Percentiles rank a stretch among this genome's conserved stretches.
These are phyloP conservation scores for Micromussa lordhowensis DNA, from an alignment of 92 coral and sea anemone species.

Conservation along the genomic window DNA sequence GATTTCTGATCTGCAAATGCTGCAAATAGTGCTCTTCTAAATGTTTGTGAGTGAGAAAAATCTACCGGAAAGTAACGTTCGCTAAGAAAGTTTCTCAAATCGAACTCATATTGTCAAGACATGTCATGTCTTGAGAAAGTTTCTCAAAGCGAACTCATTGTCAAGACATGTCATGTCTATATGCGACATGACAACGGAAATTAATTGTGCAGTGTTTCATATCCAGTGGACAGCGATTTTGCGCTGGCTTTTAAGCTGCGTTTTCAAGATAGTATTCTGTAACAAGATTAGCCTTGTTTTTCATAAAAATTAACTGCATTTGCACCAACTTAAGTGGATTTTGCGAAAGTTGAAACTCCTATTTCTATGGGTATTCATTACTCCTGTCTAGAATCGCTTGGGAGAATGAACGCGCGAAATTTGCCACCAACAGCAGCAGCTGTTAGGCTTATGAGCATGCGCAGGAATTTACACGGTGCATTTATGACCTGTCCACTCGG, in stretches of 20 bases:
- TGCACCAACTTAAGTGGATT: background rate
- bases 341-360: background rate
- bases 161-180: background rate
- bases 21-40: background rate
- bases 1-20: background rate
- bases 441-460: constrained; percentile 26
- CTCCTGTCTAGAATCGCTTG: background rate
- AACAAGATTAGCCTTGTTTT: constrained; percentile 14
- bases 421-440: background rate
- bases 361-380: background rate
- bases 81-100: background rate
- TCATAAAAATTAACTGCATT: background rate
- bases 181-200: background rate
- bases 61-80: background rate
- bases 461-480: background rate
- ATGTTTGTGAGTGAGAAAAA: background rate
- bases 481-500: background rate
- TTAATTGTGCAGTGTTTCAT: background rate
- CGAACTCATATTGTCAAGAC: background rate
- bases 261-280: background rate
- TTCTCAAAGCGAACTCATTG: background rate
- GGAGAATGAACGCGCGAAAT: background rate
- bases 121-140: background rate
- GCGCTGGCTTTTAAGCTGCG: background rate
- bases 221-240: background rate